A percentile compares a stretch with the other conserved stretches of the same genome.
Evolutionary conservation across 1,140 invertebrate species (phyloP).

Genomic region (Drosophila arawakana): DNA sequence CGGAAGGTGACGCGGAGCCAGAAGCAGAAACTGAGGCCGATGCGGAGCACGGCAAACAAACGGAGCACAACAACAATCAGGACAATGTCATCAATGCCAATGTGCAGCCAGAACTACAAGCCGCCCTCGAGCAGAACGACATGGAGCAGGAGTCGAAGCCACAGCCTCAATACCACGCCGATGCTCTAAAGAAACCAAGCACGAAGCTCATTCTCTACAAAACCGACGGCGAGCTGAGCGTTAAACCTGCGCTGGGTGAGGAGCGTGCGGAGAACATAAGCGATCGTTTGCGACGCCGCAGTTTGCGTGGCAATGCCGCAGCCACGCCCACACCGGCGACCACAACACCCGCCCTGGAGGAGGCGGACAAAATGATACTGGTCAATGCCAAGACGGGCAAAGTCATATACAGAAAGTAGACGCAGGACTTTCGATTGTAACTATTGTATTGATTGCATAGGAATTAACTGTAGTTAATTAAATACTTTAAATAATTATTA

Average conservation of each 20-base stretch:
- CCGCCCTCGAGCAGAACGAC: neutral
- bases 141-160: neutral
- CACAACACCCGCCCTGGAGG: constrained; percentile 21
- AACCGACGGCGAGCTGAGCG: constrained; percentile 71
- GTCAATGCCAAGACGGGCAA: constrained; percentile 84
- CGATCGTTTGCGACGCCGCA: constrained; percentile 73
- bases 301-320: constrained; percentile 58
- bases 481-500: constrained; percentile 20
- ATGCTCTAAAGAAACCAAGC: constrained; percentile 53
- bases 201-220: constrained; percentile 80
- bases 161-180: neutral
- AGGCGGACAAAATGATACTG: constrained; percentile 77
- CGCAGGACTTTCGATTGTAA: constrained; percentile 18
- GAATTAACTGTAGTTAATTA: constrained; percentile 22
- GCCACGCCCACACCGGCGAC: constrained; percentile 13
- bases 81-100: constrained; percentile 73
- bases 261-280: constrained; percentile 71
- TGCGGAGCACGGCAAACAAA: constrained; percentile 28
- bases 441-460: constrained; percentile 16
- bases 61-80: constrained; percentile 72
- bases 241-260: constrained; percentile 55
- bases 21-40: constrained; percentile 17
- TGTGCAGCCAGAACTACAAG: constrained; percentile 17
- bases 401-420: constrained; percentile 74
- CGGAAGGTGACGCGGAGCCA: constrained; percentile 25